A percentile compares a stretch with the other conserved stretches of the same genome.
phyloP scores from a whole-genome alignment of 2,797 vertebrate genomes.

The Pseudochromis fuscus region DNA sequence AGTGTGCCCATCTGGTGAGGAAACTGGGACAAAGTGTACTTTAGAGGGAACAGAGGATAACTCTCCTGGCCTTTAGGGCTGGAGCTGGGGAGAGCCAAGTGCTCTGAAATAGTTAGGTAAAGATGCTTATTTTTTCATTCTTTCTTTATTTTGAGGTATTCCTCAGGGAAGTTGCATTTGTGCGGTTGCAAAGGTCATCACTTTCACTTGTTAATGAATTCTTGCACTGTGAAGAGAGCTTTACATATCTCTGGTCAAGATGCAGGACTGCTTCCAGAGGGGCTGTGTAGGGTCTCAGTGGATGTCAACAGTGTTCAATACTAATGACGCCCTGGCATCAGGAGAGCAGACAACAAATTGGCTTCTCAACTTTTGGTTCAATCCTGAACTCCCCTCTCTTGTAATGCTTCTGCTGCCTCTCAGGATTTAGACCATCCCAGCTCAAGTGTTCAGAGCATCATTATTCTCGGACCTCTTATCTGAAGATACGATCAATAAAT shows the following conservation, averaged over 20 bases:
- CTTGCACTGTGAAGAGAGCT: constrained; percentile 20
- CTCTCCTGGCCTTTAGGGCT: constrained; percentile 81
- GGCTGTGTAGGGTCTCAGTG: constrained; percentile 6
- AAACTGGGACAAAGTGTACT: constrained; percentile 87
- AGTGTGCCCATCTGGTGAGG: constrained; percentile 83
- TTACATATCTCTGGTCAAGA: constrained; percentile 31
- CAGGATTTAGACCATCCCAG: constrained; percentile 51
- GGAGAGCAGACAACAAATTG: constrained; percentile 62
- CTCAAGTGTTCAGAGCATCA: constrained; percentile 74
- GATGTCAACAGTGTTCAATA: constrained; percentile 59
- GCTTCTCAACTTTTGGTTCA: constrained; percentile 54
- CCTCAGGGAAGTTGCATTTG: constrained; percentile 56
- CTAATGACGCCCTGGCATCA: constrained; percentile 58
- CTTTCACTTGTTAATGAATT: constrained; percentile 62
- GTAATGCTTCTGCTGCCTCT: constrained; percentile 39
- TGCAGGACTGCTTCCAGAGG: constrained; percentile 15
- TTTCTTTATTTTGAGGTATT: constrained; percentile 71
- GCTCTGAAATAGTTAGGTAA: constrained; percentile 76
- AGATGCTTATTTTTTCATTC: constrained; percentile 71
- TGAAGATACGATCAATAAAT: constrained; percentile 83
- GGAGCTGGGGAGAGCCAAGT: constrained; percentile 72
- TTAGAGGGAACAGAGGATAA: constrained; percentile 81
- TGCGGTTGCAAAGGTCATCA: constrained; percentile 72
- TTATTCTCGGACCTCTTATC: constrained; percentile 82
- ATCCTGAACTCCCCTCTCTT: constrained; percentile 24